Evolutionary conservation across 1,140 invertebrate species (phyloP).

Genomic region (Aphaenogaster rudis): DNA sequence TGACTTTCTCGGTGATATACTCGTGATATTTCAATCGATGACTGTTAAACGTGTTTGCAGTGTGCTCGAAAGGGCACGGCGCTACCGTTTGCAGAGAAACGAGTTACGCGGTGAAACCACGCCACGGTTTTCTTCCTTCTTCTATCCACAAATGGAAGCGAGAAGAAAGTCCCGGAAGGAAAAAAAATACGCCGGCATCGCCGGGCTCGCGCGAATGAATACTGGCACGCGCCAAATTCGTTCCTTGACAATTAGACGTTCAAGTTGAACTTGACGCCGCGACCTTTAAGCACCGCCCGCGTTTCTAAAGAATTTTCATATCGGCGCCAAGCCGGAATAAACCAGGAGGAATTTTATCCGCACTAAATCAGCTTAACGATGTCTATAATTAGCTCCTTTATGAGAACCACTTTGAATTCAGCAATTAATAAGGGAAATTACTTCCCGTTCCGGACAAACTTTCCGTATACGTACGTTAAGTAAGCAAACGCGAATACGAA

Average conservation of each 20-base stretch:
- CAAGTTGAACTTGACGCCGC: conserved; percentile 28
- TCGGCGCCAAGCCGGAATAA: conserved; percentile 37
- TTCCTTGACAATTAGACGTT: conserved; percentile 36
- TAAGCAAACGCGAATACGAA: conserved; percentile 41
- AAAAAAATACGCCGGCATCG: not conserved
- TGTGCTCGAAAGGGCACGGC: not conserved
- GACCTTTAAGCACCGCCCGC: not conserved
- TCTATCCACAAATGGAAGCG: conserved; percentile 19
- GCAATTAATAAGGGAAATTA: conserved; percentile 58
- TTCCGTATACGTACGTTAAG: conserved; percentile 1
- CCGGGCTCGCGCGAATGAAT: not conserved
- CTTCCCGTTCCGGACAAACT: conserved; percentile 45
- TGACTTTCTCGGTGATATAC: not conserved
- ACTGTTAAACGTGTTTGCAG: conserved; percentile 28
- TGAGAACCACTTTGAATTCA: conserved; percentile 58
- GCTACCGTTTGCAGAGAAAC: conserved; percentile 28
- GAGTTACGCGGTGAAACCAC: not conserved
- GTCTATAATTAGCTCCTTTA: conserved; percentile 62
- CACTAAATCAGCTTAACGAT: conserved; percentile 59
- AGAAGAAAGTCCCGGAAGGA: not conserved
- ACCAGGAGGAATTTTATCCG: conserved; percentile 54
- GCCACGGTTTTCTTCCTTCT: not conserved
- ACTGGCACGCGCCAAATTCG: conserved; percentile 15
- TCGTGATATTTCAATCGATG: conserved; percentile 10
- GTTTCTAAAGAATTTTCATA: conserved; percentile 50